Evolutionary conservation across 2,888 invertebrate genomes (phyloP).

Genomic region (Rhorus exstirpatorius): DNA sequence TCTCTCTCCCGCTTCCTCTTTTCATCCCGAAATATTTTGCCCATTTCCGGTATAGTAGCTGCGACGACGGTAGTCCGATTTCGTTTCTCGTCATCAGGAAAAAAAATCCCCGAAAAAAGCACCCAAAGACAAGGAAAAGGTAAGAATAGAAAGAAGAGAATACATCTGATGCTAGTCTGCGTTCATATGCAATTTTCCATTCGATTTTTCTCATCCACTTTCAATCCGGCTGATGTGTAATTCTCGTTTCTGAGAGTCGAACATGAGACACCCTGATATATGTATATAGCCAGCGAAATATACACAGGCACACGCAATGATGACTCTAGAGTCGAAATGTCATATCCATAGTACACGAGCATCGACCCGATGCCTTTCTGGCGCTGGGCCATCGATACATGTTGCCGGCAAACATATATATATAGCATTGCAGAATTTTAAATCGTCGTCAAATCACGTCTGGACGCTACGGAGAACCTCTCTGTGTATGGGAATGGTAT

Average conservation of each 20-base stretch:
- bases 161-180: not conserved
- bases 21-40: constrained; percentile 18
- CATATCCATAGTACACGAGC: not conserved
- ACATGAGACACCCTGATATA: not conserved
- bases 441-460: constrained; percentile 53
- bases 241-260: not conserved
- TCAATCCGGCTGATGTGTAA: constrained; percentile 12
- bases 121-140: not conserved
- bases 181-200: not conserved
- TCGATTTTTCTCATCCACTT: constrained; percentile 32
- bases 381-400: not conserved
- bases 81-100: constrained; percentile 25
- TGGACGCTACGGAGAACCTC: constrained; percentile 20
- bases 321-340: no score
- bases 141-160: not conserved
- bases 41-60: constrained; percentile 39
- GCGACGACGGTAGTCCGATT: constrained; percentile 37
- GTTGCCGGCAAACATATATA: not conserved
- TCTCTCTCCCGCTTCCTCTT: constrained; percentile 27
- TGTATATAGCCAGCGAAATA: not conserved
- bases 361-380: not conserved
- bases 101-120: not conserved
- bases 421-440: constrained; percentile 20
- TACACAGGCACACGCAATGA: no score
- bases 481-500: not conserved